Evolutionary conservation across 2,888 invertebrate genomes (phyloP), one percentile per base, ranked within the genome.

Genomic region (Macropis europaea): DNA sequence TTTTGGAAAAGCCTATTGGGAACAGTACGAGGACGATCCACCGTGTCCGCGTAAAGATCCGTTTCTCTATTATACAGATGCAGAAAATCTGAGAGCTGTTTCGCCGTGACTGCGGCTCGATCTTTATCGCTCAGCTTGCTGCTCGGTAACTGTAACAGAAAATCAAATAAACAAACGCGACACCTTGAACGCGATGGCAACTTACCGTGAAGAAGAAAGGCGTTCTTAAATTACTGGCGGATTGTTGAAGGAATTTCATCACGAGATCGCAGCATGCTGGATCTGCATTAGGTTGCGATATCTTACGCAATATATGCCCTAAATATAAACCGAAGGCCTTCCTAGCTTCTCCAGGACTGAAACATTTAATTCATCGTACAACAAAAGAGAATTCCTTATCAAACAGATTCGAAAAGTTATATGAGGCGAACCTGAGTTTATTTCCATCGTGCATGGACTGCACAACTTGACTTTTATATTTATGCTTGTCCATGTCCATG

Each of bases 31-130:
- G 93, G 93, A 72, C 92, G 91, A 82, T 95, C 95, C 69, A 93
- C 93, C 57, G 94, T 92, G 88, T 95, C 95, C 2, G 94, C 92
- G 86, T 94, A 95, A 24, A 95, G 90, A 82, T 96, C 96, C 0
- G 96, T 96, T 90, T 96, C 96, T 59, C 94, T 92, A 87, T 95
- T 95, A 90, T 96, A 97, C 84, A 95, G 91, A 90, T 95, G 95
- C 53, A 97, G 92, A 90, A 96, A 97, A 89, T 97, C 96, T 86
- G 95, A 95, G 53, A 96, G 91, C 82, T 96, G 94, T 89, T 96
- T 97, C 1, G 96, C 95, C 53, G 96, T 94, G 81, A 96, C 94
- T 1, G 96, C 96, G 68, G 96, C 95, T 22, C 95, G 92, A 89
- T 96, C 96, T 90, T 96, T 96, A 86, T 94, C 94, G 82, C 94